Percentiles rank a stretch among this genome's conserved stretches.
Evolutionary conservation across 2,888 invertebrate genomes (phyloP).

Genomic region (Cremastobaeus sp.): DNA sequence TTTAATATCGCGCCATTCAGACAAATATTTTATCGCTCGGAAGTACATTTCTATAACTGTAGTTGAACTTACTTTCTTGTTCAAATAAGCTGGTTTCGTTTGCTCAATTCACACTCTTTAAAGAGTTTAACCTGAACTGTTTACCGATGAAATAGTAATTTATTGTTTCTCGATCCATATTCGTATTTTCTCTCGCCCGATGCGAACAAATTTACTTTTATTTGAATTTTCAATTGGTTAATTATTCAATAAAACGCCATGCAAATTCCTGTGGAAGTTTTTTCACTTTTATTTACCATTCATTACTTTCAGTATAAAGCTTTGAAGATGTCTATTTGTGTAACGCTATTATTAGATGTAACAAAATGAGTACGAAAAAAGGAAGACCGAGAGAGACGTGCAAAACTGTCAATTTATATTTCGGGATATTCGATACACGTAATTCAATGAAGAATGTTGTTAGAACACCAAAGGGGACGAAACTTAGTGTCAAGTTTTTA

Average conservation of each 20-base stretch:
- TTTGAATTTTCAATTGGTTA: conserved; percentile 36
- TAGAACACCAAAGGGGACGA: not conserved
- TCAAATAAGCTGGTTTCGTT: too few species aligned
- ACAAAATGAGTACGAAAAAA: conserved; percentile 3
- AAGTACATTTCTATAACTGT: conserved; percentile 6
- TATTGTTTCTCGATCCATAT: too few species aligned
- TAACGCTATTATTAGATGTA: conserved; percentile 15
- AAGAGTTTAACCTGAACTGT: not conserved
- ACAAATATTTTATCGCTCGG: conserved; percentile 4
- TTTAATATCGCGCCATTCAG: conserved; percentile 11
- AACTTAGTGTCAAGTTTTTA: conserved; percentile 15
- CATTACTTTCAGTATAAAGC: conserved; percentile 38
- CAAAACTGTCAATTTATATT: not conserved
- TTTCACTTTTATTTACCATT: conserved; percentile 49
- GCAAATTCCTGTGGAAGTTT: conserved; percentile 46
- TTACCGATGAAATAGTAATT: too few species aligned
- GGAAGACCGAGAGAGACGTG: not conserved
- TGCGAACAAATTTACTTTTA: conserved; percentile 6
- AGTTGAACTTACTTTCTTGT: too few species aligned
- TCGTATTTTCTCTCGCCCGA: too few species aligned
- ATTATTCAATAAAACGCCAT: conserved; percentile 50
- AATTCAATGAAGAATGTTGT: conserved; percentile 1
- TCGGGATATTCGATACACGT: conserved; percentile 1
- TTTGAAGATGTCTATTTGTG: conserved; percentile 25
- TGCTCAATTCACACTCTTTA: too few species aligned